Conservation (phyloP, 2,797 vertebrate species). For the Gambelia wislizenii region DNA sequence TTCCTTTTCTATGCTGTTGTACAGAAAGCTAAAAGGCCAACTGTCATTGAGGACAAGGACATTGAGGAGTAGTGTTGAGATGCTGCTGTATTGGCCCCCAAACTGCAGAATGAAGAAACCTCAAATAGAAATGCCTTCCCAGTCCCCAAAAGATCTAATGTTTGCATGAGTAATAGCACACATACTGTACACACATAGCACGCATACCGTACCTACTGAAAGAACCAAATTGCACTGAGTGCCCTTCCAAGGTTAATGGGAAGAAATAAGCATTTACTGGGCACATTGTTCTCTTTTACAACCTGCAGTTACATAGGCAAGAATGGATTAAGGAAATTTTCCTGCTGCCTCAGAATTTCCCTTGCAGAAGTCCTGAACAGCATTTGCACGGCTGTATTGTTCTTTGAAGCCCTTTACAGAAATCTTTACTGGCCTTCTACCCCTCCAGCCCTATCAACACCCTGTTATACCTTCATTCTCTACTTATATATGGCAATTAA, state of each 20-base stretch:
- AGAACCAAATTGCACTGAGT: neutral
- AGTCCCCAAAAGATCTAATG: neutral
- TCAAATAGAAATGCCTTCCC: neutral
- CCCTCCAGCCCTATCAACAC: neutral
- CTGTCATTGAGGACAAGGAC: too few relatives aligned
- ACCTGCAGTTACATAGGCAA: neutral
- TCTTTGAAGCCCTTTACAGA: neutral
- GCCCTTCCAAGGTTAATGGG: neutral
- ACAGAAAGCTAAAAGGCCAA: too few relatives aligned
- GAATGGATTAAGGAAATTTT: constrained; percentile 3
- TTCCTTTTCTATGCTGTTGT: too few relatives aligned
- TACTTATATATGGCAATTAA: too few relatives aligned
- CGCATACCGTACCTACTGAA: neutral
- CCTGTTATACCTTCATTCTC: too few relatives aligned
- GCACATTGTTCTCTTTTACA: neutral
- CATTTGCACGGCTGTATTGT: neutral
- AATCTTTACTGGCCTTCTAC: neutral
- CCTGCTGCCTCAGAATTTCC: neutral
- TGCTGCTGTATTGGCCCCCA: neutral
- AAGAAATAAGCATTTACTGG: neutral
- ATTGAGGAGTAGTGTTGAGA: neutral
- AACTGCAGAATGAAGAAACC: neutral
- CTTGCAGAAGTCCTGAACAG: constrained; percentile 1
- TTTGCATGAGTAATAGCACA: neutral
- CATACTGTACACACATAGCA: too few relatives aligned